Base-by-base conservation (phyloP, 2,888 invertebrate species). In the Caenorhabditis uteleia region DNA sequence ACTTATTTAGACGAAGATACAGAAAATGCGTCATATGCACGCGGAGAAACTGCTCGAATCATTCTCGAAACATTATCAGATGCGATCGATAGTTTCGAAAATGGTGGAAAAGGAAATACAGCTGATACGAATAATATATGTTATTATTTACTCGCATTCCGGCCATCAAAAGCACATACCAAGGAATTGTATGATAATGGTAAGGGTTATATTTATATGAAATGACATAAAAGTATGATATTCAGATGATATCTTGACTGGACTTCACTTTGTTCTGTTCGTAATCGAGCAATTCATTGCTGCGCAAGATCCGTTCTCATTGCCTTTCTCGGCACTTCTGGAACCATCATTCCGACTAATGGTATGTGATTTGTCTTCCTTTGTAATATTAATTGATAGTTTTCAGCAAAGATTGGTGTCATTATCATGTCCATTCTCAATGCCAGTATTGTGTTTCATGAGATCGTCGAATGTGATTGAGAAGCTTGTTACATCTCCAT, bases 261-360 rank as follows among this genome's bases (percentile, higher is more conserved):
- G 71, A 3, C 50, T 80, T 12, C 78, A 79, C 43, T 68, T 73
- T 31, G 59, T 79, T n/a, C 39, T 82, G n/a, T 58, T 74, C 10
- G 61, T 82, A 3, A 46, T 77, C 20, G 70, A 78, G n/a, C 55
- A 64, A 21, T 72, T 80, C 34, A 61, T 68, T 12, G 25, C 47
- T 5, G 48, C 64, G 5, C 21, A 53, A 12, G 50, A 62, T 6
- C 78, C 78, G 2, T 66, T 77, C 36, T 20, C 38, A 7, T 50
- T 70, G 7, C 65, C 70, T 2, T 80, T 66, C 48, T 74, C 80
- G 7, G 79, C 75, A 2, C 53, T 80, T 7, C 57, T 76, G 38
- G 80, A 80, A 43, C 80, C 81, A 4, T 59, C 69, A 7, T 71
- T 82, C 23, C 56, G 81, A 10, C 48, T 80, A 14, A 42, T 80